These are phyloP conservation scores for Drosophila takahashii DNA, from an alignment of 1,140 invertebrate species.

Conservation along the genomic window DNA sequence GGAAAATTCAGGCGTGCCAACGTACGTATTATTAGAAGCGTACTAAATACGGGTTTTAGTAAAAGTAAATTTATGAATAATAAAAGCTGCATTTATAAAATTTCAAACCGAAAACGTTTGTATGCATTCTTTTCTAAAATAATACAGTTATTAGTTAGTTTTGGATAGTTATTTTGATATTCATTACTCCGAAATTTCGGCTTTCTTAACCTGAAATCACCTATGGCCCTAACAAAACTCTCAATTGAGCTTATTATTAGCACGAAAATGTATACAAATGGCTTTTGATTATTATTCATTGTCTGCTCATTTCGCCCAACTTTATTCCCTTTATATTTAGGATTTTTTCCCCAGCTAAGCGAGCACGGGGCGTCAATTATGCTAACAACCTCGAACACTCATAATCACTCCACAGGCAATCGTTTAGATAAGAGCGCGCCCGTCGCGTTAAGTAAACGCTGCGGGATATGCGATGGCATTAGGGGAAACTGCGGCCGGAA, in stretches of 20 bases:
- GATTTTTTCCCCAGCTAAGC: slow-evolving; percentile 39
- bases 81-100: background rate
- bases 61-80: background rate
- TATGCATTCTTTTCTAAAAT: too few species aligned
- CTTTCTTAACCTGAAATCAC: background rate
- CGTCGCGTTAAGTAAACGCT: slow-evolving; percentile 78
- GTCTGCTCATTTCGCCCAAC: slow-evolving; percentile 49
- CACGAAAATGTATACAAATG: slow-evolving; percentile 71
- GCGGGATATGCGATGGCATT: slow-evolving; percentile 67
- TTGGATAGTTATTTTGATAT: too few species aligned
- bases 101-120: too few species aligned
- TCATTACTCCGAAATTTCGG: too few species aligned
- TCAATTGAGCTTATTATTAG: slow-evolving; percentile 62
- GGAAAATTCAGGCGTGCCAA: background rate
- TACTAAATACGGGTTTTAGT: too few species aligned
- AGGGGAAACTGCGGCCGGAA: slow-evolving; percentile 22
- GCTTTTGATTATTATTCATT: slow-evolving; percentile 81
- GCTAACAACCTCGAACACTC: slow-evolving; percentile 81
- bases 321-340: slow-evolving; percentile 28
- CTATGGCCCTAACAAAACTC: too few species aligned
- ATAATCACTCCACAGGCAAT: slow-evolving; percentile 83
- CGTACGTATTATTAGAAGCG: background rate
- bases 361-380: slow-evolving; percentile 77
- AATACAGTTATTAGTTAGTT: too few species aligned
- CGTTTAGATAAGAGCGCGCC: slow-evolving; percentile 75